Base-by-base conservation (phyloP, 2,888 invertebrate genomes). In the Mythimna impura region DNA sequence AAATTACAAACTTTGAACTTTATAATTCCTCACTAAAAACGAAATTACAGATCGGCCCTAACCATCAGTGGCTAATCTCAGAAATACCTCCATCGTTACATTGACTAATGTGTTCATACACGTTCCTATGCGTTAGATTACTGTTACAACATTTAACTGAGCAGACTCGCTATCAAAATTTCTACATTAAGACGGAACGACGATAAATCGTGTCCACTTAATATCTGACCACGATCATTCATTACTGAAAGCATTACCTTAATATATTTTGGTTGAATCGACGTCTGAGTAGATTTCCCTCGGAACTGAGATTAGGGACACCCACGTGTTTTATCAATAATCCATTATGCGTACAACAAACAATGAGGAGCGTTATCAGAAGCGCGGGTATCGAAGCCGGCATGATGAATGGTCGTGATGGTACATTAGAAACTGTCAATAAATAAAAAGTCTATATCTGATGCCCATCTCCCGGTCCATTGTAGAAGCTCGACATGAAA, bases 241-340 rank as follows among this genome's bases (percentile, higher is more conserved):
- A 94, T 93, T 94, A 92, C 87, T 83, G 83, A 88, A 81, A 87
- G 90, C 90, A 91, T 93, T 93, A 91, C 89, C 85, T 90, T 89
- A 92, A 93, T 93, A 91, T 87, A 88, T 92, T 93, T 92, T 88
- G 87, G 91, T 92, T 87, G 90, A 92, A 91, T 93, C 90, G 91
- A 91, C 91, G 87, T 90, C 89, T 89, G 84, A 86, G 91, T 91
- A 93, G 93, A 94, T 94, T 94, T 92, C 89, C 91, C 89, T 88
- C 81, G 80, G 81, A 73, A 73, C 74, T 83, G 86, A 95, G 95
- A 95, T 95, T 94, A 95, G 90, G 94, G 91, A 95, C 95, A 95
- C 95, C 96, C 96, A 95, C 95, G 91, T 94, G 88, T 92, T 93
- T 95, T 96, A 96, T 96, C 96, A 96, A 94, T 95, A 96, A 95